A percentile compares a stretch with the other conserved stretches of the same genome.
Evolutionary conservation across 2,797 vertebrate genomes (phyloP).

Genomic region (Miichthys miiuy): DNA sequence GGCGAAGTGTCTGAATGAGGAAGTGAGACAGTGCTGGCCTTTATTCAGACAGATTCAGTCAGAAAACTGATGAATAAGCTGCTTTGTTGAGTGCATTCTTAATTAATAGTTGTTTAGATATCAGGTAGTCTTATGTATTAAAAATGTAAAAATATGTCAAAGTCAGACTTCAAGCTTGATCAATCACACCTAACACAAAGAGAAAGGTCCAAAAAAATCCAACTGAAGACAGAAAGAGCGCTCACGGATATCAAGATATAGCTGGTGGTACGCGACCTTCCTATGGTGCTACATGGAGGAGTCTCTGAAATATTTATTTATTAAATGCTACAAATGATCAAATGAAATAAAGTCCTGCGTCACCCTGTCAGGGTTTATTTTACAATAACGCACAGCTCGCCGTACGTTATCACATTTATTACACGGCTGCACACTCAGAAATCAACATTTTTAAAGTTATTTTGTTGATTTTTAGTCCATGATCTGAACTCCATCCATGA

Average conservation of each 20-base stretch:
- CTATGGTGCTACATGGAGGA: too few relatives aligned
- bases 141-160: neutral
- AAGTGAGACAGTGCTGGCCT: neutral
- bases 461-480: too few relatives aligned
- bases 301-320: too few relatives aligned
- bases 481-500: too few relatives aligned
- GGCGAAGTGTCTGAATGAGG: neutral
- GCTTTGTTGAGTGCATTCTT: neutral
- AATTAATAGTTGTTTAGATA: neutral
- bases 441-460: too few relatives aligned
- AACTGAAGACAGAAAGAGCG: neutral
- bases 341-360: too few relatives aligned
- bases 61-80: neutral
- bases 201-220: neutral
- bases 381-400: too few relatives aligned
- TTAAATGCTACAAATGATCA: too few relatives aligned
- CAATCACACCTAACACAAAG: neutral
- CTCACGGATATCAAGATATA: neutral
- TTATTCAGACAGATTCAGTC: neutral
- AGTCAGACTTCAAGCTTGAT: neutral
- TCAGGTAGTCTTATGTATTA: neutral
- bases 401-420: too few relatives aligned
- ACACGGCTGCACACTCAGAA: too few relatives aligned
- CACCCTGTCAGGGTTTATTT: too few relatives aligned
- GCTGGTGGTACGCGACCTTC: too few relatives aligned